Evolutionary conservation across 2,888 invertebrate species (phyloP), one percentile per base, ranked within the genome.

Genomic region (Parapristionchus giblindavisi): DNA sequence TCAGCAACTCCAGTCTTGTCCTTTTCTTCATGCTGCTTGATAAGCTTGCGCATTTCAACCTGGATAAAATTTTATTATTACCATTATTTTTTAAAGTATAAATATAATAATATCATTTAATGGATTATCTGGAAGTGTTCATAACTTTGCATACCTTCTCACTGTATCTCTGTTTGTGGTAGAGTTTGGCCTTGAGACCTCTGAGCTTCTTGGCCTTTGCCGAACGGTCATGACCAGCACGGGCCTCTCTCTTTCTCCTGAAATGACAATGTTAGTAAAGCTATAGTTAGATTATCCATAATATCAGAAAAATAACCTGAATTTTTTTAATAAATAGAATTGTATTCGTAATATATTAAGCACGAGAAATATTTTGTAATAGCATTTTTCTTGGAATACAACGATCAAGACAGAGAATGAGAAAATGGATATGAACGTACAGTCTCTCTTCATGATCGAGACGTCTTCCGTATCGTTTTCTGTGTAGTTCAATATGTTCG

Each of bases 401-500:
- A n/a, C n/a, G n/a, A n/a, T n/a, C 3, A 61, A 34, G 27, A 34
- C 17, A 34, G 6, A 27, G 40, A 3, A 63, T n/a, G 24, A 21
- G 63, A 66, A 34, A 32, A 5, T n/a, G 0, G 4, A 8, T 4
- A 52, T 43, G 65, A 70, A 77, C 88, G 87, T 79, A 90, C 89
- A 94, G 95, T 78, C 94, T 91, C 89, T 99, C 98, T 90, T 98
- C 95, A 92, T 99, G 94, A 91, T 99, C 98, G 79, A 99, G 92
- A 79, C 98, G 92, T 85, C 95, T 92, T 88, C 99, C 99, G 91
- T 95, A 93, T 51, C 98, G 92, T 90, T 98, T 99, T 88, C 94
- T 93, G 89, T 96, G 96, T 80, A 97, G 92, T 87, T 99, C 99
- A 90, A 99, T 98, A 89, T 99, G 96, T 90, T 99, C 99, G 92